Evolutionary conservation across 2,797 vertebrate genomes (phyloP).

Genomic region (Tragelaphus eurycerus): DNA sequence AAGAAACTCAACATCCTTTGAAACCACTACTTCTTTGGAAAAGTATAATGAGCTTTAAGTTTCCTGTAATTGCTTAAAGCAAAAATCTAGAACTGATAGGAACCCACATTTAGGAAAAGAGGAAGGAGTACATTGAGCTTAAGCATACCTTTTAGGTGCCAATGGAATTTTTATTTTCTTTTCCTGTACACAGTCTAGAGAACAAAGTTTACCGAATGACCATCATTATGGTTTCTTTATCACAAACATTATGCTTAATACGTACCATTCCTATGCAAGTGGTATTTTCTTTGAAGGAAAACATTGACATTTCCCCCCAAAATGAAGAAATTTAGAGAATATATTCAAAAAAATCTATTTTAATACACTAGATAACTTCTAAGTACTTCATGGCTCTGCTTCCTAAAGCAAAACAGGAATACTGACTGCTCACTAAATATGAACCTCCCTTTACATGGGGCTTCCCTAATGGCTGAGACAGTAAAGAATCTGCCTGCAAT

Average conservation of each 20-base stretch:
- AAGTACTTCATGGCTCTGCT: not conserved
- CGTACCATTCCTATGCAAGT: not conserved
- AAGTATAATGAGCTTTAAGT: not conserved
- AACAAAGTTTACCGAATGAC: not conserved
- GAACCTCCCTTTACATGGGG: not conserved
- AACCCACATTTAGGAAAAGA: not conserved
- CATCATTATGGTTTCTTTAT: not conserved
- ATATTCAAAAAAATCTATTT: not conserved
- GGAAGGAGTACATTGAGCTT: not conserved
- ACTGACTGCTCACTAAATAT: not conserved
- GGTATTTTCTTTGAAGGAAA: not conserved
- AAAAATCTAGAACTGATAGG: not conserved
- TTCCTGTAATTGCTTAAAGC: not conserved
- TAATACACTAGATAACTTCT: not conserved
- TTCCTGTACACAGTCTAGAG: not conserved
- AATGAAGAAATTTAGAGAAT: not conserved
- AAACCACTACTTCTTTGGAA: not conserved
- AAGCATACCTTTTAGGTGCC: not conserved
- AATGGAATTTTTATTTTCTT: not conserved
- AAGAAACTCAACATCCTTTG: not conserved
- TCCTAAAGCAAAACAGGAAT: constrained; percentile 18
- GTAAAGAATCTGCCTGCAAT: not conserved
- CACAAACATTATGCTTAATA: not conserved
- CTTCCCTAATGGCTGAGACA: not conserved
- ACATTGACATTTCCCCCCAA: not conserved